These are phyloP conservation scores for Microchirus variegatus DNA, from an alignment of 2,797 vertebrate species.

Conservation along the genomic window DNA sequence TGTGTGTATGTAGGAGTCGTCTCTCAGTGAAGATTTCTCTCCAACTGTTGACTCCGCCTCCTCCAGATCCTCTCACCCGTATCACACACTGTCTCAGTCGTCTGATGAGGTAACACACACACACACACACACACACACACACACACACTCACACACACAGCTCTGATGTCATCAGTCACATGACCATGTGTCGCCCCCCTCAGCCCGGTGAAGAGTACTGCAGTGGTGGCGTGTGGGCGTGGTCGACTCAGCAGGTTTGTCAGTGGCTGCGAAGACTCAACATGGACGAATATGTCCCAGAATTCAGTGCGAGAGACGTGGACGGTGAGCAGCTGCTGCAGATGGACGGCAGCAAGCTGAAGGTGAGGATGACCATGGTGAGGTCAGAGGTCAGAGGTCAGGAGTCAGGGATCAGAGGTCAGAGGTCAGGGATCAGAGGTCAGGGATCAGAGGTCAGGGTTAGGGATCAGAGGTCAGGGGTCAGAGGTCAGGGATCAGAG, in stretches of 20 bases:
- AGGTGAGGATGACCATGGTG: conserved; percentile 70
- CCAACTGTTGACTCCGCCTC: conserved; percentile 73
- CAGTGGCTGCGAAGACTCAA: conserved; percentile 88
- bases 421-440: no score
- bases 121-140: conserved; percentile 12
- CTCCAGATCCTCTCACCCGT: conserved; percentile 87
- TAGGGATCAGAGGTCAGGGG: no score
- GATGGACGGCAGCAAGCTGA: conserved; percentile 85
- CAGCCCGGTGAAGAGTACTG: conserved; percentile 86
- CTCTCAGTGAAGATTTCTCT: conserved; percentile 87
- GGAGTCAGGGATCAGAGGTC: no score
- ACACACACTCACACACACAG: neutral
- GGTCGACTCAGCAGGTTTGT: conserved; percentile 89
- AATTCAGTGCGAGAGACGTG: conserved; percentile 82
- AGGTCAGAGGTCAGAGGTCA: no score
- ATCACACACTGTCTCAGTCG: conserved; percentile 89
- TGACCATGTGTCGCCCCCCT: neutral
- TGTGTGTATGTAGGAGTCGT: conserved; percentile 81
- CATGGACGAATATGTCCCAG: conserved; percentile 85
- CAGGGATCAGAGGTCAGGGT: no score
- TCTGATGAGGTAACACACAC: conserved; percentile 84
- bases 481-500: no score
- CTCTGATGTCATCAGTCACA: neutral
- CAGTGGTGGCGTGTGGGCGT: conserved; percentile 72
- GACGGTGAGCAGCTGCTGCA: conserved; percentile 85